Evolutionary conservation across 1,140 invertebrate species (phyloP).

Genomic region (Cheumatopsyche charites): DNA sequence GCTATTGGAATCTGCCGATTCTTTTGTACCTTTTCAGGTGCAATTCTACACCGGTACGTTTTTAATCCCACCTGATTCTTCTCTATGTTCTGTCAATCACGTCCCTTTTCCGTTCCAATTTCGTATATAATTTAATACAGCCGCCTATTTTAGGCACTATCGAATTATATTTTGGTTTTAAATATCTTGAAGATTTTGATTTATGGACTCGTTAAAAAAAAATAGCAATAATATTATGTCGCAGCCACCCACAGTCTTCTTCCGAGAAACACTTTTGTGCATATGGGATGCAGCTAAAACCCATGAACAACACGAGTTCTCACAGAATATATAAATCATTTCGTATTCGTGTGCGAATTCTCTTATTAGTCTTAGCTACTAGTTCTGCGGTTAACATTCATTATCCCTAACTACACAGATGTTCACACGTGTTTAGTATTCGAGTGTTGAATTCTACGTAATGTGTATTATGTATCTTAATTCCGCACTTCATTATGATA

Average conservation of each 20-base stretch:
- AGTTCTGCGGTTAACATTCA: neutral
- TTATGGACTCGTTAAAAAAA: conserved; percentile 4
- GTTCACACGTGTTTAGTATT: too few species aligned
- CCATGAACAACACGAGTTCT: neutral
- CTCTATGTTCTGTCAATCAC: conserved; percentile 32
- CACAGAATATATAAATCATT: neutral
- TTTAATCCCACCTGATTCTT: conserved; percentile 33
- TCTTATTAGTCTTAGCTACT: neutral
- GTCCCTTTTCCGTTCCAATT: neutral
- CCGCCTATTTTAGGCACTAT: neutral
- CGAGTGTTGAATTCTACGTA: too few species aligned
- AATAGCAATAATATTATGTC: neutral
- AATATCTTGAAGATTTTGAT: neutral
- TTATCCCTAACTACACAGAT: too few species aligned
- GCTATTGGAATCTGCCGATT: conserved; percentile 3
- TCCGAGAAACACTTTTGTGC: conserved; percentile 11
- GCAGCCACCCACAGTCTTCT: conserved; percentile 13
- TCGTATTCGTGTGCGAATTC: neutral
- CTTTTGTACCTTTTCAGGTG: conserved; percentile 25
- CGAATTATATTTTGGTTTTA: neutral
- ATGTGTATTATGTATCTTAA: too few species aligned
- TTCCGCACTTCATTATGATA: too few species aligned
- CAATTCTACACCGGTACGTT: conserved; percentile 17
- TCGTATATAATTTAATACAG: neutral
- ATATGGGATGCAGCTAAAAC: neutral